Evolutionary conservation across 1,140 invertebrate genomes (phyloP).

Genomic region (Drosophila ananassae): DNA sequence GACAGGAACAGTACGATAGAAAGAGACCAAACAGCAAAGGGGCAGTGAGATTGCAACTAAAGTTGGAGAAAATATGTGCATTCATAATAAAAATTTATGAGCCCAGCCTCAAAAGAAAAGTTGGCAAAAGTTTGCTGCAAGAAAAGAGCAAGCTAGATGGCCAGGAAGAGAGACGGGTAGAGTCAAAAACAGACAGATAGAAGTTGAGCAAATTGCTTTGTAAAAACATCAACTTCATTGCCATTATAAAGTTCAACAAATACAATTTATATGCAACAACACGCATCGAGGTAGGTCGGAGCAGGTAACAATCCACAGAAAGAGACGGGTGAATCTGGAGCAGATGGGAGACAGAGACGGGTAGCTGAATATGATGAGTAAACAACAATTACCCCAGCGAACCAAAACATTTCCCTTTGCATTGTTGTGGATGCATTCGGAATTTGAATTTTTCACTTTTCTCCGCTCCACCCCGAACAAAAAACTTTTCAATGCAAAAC

Average conservation of each 20-base stretch:
- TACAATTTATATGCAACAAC: constrained; percentile 45
- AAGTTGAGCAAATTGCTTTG: constrained; percentile 48
- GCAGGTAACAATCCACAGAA: constrained; percentile 13
- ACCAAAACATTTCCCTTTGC: constrained; percentile 35
- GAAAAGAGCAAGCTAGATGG: constrained; percentile 1
- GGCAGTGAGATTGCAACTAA: constrained; percentile 21
- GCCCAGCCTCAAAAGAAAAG: constrained; percentile 42
- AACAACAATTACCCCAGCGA: constrained; percentile 64
- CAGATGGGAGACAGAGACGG: not conserved
- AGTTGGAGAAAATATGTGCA: constrained; percentile 37
- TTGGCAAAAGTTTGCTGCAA: constrained; percentile 30
- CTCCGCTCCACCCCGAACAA: not conserved
- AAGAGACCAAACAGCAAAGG: too few relatives aligned
- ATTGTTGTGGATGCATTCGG: constrained; percentile 19
- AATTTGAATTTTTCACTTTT: constrained; percentile 24
- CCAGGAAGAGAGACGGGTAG: constrained; percentile 6
- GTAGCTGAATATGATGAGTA: constrained; percentile 28
- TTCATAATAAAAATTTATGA: constrained; percentile 55
- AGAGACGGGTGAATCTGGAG: not conserved
- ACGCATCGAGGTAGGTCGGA: constrained; percentile 19
- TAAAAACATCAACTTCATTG: constrained; percentile 52
- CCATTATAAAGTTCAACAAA: constrained; percentile 55
- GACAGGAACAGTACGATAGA: not conserved
- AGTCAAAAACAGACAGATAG: not conserved
- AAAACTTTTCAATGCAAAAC: constrained; percentile 34